Evolutionary conservation across 2,113 vertebrate genomes (phyloP).

Genomic region (Tenrec ecaudatus): DNA sequence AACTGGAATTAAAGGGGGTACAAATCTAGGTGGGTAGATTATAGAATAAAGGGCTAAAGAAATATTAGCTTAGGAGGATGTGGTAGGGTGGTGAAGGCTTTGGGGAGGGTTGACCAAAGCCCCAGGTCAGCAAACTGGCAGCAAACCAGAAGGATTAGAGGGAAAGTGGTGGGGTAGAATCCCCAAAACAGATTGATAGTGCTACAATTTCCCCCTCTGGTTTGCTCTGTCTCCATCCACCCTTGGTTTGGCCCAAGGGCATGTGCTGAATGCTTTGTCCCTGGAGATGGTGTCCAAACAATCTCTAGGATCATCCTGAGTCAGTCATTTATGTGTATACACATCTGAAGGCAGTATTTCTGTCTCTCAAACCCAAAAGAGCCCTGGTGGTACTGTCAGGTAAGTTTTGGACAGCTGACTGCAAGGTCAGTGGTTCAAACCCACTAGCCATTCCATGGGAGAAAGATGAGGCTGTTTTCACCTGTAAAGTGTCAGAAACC

Average conservation of each 20-base stretch:
- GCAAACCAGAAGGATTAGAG: not conserved
- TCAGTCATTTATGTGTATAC: not conserved
- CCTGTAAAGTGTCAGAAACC: too few relatives aligned
- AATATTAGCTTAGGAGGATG: not conserved
- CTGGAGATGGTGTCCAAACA: not conserved
- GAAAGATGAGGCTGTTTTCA: too few relatives aligned
- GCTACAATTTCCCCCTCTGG: too few relatives aligned
- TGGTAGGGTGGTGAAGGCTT: not conserved
- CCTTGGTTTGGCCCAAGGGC: not conserved
- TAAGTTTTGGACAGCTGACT: too few relatives aligned
- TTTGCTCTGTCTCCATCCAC: not conserved
- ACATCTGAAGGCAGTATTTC: too few relatives aligned
- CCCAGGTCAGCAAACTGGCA: not conserved
- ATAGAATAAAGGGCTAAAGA: not conserved
- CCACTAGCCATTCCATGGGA: too few relatives aligned
- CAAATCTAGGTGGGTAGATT: not conserved
- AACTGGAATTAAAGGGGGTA: not conserved
- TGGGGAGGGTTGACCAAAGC: not conserved
- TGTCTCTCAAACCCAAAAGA: too few relatives aligned
- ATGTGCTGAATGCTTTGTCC: not conserved
- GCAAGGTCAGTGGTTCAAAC: too few relatives aligned
- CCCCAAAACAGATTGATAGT: not conserved
- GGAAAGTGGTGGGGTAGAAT: not conserved
- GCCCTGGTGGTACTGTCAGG: too few relatives aligned
- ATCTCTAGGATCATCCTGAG: not conserved